Conservation (phyloP, 1,140 invertebrate species). For the Latrodectus geometricus region DNA sequence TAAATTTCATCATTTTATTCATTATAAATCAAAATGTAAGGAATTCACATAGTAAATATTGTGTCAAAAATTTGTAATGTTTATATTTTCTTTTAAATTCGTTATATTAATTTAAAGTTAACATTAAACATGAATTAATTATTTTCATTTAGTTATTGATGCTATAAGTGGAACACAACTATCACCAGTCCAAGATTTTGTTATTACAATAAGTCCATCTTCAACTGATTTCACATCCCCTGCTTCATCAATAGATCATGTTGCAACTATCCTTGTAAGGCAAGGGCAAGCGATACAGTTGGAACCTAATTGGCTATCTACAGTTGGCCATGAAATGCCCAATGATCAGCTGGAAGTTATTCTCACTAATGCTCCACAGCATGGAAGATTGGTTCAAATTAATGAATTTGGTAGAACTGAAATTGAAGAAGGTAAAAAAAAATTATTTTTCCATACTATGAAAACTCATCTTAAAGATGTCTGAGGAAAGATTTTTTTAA, state of each 20-base stretch:
- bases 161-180: constrained; percentile 17
- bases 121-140: too few relatives aligned
- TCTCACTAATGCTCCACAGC: constrained; percentile 30
- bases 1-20: too few relatives aligned
- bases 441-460: too few relatives aligned
- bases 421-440: constrained; percentile 27
- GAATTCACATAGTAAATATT: too few relatives aligned
- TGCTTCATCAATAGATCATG: constrained; percentile 34
- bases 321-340: constrained; percentile 28
- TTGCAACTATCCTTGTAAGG: not conserved
- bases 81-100: too few relatives aligned
- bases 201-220: constrained; percentile 29
- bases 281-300: constrained; percentile 20
- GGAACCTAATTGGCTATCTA: constrained; percentile 22
- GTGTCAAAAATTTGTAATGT: too few relatives aligned
- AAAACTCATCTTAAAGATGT: too few relatives aligned
- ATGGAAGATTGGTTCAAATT: constrained; percentile 21
- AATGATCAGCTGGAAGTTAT: constrained; percentile 53
- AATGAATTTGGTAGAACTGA: not conserved
- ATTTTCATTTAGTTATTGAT: constrained; percentile 30
- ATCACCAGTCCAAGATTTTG: constrained; percentile 47
- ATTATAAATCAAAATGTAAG: too few relatives aligned
- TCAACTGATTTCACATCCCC: constrained; percentile 37
- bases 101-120: too few relatives aligned
- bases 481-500: too few relatives aligned